Percentiles rank a stretch among this genome's conserved stretches.
phyloP scores from a whole-genome alignment of 2,113 vertebrate species.

The Hippopotamus amphibius region DNA sequence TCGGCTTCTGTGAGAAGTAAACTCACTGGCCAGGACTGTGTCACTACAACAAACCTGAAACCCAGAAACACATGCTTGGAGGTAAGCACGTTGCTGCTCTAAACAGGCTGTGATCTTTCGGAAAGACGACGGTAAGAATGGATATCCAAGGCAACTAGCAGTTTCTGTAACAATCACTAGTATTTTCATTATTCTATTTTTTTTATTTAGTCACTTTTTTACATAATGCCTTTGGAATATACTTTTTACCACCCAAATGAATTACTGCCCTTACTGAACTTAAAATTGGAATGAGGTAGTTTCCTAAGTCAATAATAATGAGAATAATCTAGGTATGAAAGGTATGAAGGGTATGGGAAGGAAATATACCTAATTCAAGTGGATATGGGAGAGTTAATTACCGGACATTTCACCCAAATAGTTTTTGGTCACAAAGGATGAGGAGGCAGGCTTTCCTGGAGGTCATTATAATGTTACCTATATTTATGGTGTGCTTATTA shows the following conservation, averaged over 20 bases:
- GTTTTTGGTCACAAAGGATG: background rate
- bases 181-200: background rate
- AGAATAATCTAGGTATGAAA: background rate
- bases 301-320: background rate
- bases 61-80: background rate
- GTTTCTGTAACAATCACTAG: background rate
- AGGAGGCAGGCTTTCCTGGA: background rate
- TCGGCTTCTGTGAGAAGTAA: background rate
- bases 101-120: rapidly evolving
- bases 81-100: background rate
- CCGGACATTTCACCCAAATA: background rate
- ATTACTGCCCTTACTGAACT: background rate
- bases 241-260: background rate
- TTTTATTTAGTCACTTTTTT: background rate
- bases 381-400: background rate
- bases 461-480: no score
- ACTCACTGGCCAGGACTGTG: background rate
- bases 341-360: background rate
- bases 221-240: background rate
- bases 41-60: rapidly evolving
- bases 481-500: background rate
- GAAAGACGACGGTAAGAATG: background rate
- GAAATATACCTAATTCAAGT: background rate
- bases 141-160: background rate
- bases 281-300: background rate